A percentile compares a stretch with the other conserved stretches of the same genome.
These are phyloP conservation scores for Crotalus tigris DNA, from an alignment of 2,113 vertebrate species.

Conservation along the genomic window DNA sequence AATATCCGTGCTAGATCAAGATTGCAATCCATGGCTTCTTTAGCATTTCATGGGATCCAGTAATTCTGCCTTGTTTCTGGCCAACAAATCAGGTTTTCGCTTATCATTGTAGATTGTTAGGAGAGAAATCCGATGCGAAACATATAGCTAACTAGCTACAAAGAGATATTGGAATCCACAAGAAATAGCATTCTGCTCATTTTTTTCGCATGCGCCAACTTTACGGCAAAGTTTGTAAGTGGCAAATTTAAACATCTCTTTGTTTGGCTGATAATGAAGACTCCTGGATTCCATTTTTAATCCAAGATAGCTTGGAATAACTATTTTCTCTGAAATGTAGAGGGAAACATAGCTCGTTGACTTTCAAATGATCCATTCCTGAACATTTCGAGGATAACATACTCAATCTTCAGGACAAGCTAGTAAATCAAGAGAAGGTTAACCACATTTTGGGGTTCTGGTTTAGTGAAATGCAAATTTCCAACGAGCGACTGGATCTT, in stretches of 20 bases:
- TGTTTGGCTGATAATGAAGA: background rate
- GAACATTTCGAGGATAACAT: background rate
- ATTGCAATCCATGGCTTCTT: background rate
- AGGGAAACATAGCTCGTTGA: background rate
- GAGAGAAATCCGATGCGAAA: background rate
- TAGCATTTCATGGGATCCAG: background rate
- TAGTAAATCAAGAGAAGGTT: conserved; percentile 25
- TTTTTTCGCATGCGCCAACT: background rate
- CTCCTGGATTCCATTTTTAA: background rate
- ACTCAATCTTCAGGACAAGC: conserved; percentile 5
- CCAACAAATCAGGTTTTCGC: background rate
- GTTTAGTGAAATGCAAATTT: background rate
- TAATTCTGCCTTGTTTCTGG: background rate
- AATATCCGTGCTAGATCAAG: background rate
- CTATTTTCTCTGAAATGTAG: background rate
- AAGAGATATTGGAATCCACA: background rate
- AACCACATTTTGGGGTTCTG: conserved; percentile 1
- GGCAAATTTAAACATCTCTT: background rate
- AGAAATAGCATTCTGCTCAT: background rate
- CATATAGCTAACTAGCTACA: background rate
- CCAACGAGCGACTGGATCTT: background rate
- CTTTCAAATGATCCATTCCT: background rate
- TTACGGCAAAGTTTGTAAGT: background rate
- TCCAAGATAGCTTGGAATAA: too few species aligned
- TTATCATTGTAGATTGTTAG: background rate